Evolutionary conservation across 2,797 vertebrate species (phyloP), one percentile per base, ranked within the genome.

Genomic region (Poeciliopsis turneri): DNA sequence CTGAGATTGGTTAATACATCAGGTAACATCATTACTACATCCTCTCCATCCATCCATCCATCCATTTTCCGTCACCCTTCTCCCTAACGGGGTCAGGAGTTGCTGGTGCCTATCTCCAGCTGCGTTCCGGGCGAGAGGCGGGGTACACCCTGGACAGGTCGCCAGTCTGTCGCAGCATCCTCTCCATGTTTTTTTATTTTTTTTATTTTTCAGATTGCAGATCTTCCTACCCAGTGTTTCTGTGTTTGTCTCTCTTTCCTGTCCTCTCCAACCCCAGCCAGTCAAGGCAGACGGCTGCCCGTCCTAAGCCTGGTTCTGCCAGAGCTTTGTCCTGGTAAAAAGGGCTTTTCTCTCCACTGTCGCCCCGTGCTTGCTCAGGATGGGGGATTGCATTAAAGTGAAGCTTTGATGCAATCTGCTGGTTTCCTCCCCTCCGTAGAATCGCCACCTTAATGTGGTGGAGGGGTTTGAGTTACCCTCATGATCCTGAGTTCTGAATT

Each of bases 381-480:
- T 2, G 18, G 47, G 47, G 18, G 47, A 49, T 49, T 49, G 47
- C 47, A 20, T 49, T 20, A 8, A 20, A 20, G 18, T 49, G 47
- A 49, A 49, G 5, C 12, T 30, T 59, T 16, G 28, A 30, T 59
- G 12, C 57, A 8, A 30, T 30, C 57, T 16, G 57, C 28, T 59
- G 57, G 57, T 30, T 59, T 59, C 57, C 57, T 59, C 57, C 57
- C 57, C 57, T 59, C n/a, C 57, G 13, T 25, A 59, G 57, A 59
- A 61, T 30, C 57, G 28, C 28, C 57, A 61, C 57, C 28, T 61
- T 61, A 61, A 61, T 13, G 57, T 61, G 57, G 57, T 61, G 28
- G 57, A 61, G 57, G 57, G 57, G 57, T 61, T 30, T 33, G 57
- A 61, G n/a, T 25, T 61, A 61, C 28, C 57, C 28, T 15, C 15